Conservation (phyloP, 1,140 invertebrate species). For the Yoshiicerus persimilis region DNA sequence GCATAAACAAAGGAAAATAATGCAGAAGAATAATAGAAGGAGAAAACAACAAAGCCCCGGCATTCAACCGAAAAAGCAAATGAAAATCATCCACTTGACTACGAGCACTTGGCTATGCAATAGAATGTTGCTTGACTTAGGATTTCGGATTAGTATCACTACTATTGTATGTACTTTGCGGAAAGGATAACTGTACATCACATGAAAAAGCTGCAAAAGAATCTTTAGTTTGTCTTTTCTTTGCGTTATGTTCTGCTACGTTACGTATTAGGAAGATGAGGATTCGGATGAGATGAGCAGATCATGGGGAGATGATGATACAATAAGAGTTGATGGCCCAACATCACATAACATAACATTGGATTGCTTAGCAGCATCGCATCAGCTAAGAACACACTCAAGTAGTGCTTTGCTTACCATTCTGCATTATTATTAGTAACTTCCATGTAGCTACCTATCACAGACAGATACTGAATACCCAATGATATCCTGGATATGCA, state of each 20-base stretch:
- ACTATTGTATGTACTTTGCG: neutral
- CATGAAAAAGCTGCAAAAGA: constrained; percentile 23
- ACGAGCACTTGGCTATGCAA: constrained; percentile 15
- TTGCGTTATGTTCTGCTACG: constrained; percentile 15
- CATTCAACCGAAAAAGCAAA: constrained; percentile 6
- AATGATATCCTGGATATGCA: neutral
- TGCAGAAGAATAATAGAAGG: neutral
- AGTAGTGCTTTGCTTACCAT: neutral
- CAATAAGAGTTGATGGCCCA: constrained; percentile 44
- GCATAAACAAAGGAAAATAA: constrained; percentile 12
- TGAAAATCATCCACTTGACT: constrained; percentile 19
- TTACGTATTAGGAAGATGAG: constrained; percentile 25
- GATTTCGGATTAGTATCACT: constrained; percentile 6
- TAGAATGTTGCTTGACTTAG: neutral
- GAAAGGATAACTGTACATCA: constrained; percentile 14
- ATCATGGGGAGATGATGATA: constrained; percentile 46
- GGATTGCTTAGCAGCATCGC: neutral
- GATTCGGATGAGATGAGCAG: constrained; percentile 38
- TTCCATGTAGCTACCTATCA: neutral
- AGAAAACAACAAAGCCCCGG: neutral
- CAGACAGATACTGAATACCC: neutral
- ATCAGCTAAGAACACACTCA: neutral
- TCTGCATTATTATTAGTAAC: neutral
- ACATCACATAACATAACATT: constrained; percentile 38
- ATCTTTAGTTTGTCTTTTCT: constrained; percentile 20